Percentiles rank a stretch among this genome's conserved stretches.
These are phyloP conservation scores for Musca domestica DNA, from an alignment of 1,140 invertebrate genomes.

Conservation along the genomic window DNA sequence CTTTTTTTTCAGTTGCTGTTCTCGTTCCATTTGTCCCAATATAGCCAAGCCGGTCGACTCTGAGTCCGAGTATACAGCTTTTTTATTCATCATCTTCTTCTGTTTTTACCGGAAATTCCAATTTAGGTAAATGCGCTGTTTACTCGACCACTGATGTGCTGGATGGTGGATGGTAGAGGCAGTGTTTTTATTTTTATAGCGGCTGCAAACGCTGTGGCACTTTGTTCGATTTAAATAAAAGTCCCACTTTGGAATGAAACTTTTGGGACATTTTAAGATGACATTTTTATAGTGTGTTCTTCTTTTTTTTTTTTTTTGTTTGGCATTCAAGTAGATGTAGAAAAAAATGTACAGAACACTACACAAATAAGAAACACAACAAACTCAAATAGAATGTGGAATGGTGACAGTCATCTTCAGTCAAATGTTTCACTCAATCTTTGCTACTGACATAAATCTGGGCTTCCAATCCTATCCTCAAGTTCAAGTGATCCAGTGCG, in stretches of 20 bases:
- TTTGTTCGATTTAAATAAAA: too few species aligned
- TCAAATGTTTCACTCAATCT: too few species aligned
- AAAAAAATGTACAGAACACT: neutral
- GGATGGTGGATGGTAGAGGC: constrained; percentile 1
- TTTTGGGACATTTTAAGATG: too few species aligned
- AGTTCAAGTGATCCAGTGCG: neutral
- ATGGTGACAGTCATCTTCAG: constrained; percentile 9
- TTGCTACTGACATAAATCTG: neutral
- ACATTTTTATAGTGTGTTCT: too few species aligned
- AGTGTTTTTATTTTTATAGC: too few species aligned
- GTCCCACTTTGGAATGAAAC: too few species aligned
- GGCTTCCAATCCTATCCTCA: constrained; percentile 5
- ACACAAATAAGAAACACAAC: neutral
- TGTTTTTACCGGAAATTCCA: constrained; percentile 52
- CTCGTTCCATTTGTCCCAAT: neutral
- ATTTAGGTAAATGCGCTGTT: constrained; percentile 54
- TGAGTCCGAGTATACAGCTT: neutral
- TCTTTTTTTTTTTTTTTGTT: too few species aligned
- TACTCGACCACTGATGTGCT: constrained; percentile 29
- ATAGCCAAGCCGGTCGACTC: neutral
- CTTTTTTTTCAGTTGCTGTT: constrained; percentile 15
- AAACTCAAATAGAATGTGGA: neutral
- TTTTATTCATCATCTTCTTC: constrained; percentile 29
- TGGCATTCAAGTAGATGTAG: too few species aligned
- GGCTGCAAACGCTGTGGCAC: too few species aligned